Evolutionary conservation across 2,888 invertebrate genomes (phyloP), one percentile per base, ranked within the genome.

Genomic region (Baronia brevicornis): DNA sequence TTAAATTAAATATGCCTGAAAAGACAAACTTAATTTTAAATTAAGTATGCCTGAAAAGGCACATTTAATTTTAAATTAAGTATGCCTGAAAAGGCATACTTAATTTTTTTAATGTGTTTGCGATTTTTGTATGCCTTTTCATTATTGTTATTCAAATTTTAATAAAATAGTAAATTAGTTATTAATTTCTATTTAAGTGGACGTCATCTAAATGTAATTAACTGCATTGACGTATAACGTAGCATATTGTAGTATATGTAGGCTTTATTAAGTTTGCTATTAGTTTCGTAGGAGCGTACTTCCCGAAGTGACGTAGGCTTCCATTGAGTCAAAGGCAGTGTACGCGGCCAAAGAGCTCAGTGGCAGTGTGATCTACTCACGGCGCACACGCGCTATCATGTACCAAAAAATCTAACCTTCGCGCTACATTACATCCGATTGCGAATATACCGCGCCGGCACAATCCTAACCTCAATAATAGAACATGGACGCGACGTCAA

Each of bases 351-450:
- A 65, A 31, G 53, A 44, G 69, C 74, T 82, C 84, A 84, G 84
- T 84, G 73, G 60, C 64, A 45, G 63, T 61, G 79, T 82, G 79
- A 73, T 73, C 82, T 79, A 84, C 75, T 63, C 65, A 71, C 60
- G 50, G 77, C 64, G 66, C 70, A 82, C 78, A 84, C 84, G 84
- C 80, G 67, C 69, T 33, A 51, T 39, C 43, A 71, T 68, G 65
- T 59, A 54, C 62, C 62, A 58, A 62, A 57, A 54, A 54, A 49
- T 41, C 37, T 46, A 41, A 48, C 41, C 43, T 36, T 29, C 28
- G 19, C 37, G 31, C 36, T 30, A 31, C 30, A 12, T 30, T 41
- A 39, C 36, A 35, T 19, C 22, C 32, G 33, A 30, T 30, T 30
- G 15, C n/a, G 12, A 17, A 22, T 11, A 17, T 14, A 24, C 28